These are phyloP conservation scores for Rhynchotus rufescens DNA, from an alignment of 2,797 vertebrate genomes.

Conservation along the genomic window DNA sequence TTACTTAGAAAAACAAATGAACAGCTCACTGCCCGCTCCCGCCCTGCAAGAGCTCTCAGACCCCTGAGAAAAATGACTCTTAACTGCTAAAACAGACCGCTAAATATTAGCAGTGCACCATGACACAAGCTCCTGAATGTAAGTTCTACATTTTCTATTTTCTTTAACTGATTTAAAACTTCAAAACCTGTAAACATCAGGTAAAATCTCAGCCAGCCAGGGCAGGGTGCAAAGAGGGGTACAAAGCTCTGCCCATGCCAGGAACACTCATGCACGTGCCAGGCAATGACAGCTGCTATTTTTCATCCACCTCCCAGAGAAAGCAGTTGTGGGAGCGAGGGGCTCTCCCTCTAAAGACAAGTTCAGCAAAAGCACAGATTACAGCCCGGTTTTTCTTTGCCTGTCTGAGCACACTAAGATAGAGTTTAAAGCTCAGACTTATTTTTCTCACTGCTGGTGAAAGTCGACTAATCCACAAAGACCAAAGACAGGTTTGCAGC, in stretches of 20 bases:
- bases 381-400: neutral
- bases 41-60: neutral
- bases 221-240: neutral
- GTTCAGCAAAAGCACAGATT: neutral
- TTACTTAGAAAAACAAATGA: neutral
- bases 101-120: neutral
- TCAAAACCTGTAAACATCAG: neutral
- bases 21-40: neutral
- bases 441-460: neutral
- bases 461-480: neutral
- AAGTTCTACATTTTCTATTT: neutral
- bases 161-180: neutral
- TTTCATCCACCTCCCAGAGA: neutral
- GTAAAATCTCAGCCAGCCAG: neutral
- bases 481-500: neutral
- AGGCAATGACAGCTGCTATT: fast-evolving
- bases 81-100: neutral
- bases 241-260: fast-evolving
- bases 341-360: neutral
- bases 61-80: neutral
- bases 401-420: neutral
- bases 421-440: neutral
- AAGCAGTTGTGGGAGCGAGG: neutral
- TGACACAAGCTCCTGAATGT: neutral
- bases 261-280: neutral